Conservation (phyloP, 2,797 vertebrate species). For the Poecilia gillii region DNA sequence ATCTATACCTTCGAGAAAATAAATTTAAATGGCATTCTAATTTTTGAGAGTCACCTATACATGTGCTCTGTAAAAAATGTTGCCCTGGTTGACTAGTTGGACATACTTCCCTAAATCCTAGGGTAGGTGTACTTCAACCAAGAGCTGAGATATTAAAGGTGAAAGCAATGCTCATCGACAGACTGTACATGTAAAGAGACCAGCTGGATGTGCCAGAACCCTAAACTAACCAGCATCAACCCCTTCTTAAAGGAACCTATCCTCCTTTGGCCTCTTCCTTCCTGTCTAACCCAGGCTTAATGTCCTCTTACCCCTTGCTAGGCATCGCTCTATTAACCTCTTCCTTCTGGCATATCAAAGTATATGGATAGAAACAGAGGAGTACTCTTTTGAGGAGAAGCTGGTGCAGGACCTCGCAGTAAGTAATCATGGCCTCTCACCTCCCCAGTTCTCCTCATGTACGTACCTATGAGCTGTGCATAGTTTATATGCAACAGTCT, state of each 20-base stretch:
- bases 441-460: slow-evolving; percentile 14
- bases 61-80: neutral
- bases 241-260: slow-evolving; percentile 74
- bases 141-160: neutral
- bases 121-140: neutral
- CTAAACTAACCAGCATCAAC: slow-evolving; percentile 82
- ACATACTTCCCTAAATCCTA: too few relatives aligned
- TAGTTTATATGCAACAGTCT: slow-evolving; percentile 19
- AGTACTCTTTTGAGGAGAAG: slow-evolving; percentile 99
- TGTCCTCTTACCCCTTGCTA: slow-evolving; percentile 86
- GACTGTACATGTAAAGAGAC: slow-evolving; percentile 70
- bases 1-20: neutral
- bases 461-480: slow-evolving; percentile 14
- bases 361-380: slow-evolving; percentile 99
- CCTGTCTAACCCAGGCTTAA: slow-evolving; percentile 85
- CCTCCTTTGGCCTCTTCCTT: slow-evolving; percentile 68
- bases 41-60: neutral
- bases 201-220: slow-evolving; percentile 85
- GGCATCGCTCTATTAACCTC: slow-evolving; percentile 99
- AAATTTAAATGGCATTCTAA: neutral
- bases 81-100: neutral
- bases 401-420: slow-evolving; percentile 99
- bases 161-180: neutral
- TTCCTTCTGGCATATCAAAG: slow-evolving; percentile 99
- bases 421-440: slow-evolving; percentile 84